Evolutionary conservation across 2,888 invertebrate genomes (phyloP).

Genomic region (Pycnomerus fuliginosus): DNA sequence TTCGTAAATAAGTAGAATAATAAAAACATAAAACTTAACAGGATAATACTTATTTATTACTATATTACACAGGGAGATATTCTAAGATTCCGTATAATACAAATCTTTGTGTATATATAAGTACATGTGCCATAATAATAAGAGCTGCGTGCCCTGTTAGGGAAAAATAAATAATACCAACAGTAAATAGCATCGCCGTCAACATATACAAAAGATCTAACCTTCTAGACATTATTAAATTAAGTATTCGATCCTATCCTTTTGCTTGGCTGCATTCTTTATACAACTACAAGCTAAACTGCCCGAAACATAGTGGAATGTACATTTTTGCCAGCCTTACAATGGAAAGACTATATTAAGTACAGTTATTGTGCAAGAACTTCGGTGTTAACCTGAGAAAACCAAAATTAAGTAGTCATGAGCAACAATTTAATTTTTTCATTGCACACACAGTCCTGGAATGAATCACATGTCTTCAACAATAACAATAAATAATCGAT

Average conservation of each 20-base stretch:
- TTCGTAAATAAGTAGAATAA: background rate
- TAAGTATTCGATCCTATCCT: conserved; percentile 27
- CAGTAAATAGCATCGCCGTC: conserved; percentile 35
- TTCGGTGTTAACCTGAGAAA: conserved; percentile 24
- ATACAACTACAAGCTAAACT: conserved; percentile 8
- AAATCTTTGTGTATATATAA: conserved; percentile 44
- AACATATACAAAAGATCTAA: conserved; percentile 34
- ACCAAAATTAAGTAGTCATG: conserved; percentile 4
- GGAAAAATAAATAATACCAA: conserved; percentile 36
- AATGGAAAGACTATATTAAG: conserved; percentile 29
- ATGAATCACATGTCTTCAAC: conserved; percentile 24
- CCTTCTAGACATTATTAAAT: conserved; percentile 24
- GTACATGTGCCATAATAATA: conserved; percentile 43
- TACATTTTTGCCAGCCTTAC: conserved; percentile 25
- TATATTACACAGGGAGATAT: conserved; percentile 46
- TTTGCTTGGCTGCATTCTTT: conserved; percentile 15
- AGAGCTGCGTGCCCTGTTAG: conserved; percentile 40
- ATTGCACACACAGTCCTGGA: conserved; percentile 49
- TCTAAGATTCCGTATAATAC: conserved; percentile 42
- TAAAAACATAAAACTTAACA: too few relatives aligned
- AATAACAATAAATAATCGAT: conserved; percentile 24
- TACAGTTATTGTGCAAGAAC: conserved; percentile 25
- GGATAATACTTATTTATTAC: conserved; percentile 51
- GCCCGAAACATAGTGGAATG: conserved; percentile 16
- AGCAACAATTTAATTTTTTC: conserved; percentile 11